phyloP scores from a whole-genome alignment of 2,888 invertebrate species.

The Brachynemurus nebulosus region DNA sequence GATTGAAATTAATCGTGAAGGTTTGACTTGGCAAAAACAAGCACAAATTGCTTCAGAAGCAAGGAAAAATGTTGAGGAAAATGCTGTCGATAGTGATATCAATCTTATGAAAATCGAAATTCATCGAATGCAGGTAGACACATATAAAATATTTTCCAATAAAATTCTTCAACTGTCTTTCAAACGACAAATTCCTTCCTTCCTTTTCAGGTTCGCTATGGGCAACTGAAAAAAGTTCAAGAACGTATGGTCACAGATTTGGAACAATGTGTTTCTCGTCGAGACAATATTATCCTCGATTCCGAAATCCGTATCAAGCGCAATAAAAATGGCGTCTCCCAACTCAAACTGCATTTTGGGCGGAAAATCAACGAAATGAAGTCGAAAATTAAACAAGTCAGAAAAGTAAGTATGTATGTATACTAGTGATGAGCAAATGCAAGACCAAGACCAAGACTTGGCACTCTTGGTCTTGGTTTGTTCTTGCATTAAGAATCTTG shows the following conservation, averaged over 20 bases:
- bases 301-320: slow-evolving; percentile 41
- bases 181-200: no score
- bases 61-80: slow-evolving; percentile 51
- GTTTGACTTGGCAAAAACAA: slow-evolving; percentile 71
- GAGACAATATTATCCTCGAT: slow-evolving; percentile 46
- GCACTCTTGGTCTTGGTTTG: no score
- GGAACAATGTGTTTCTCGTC: slow-evolving; percentile 46
- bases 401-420: slow-evolving; percentile 32
- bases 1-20: slow-evolving; percentile 47
- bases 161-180: no score
- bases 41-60: slow-evolving; percentile 57
- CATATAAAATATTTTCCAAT: no score
- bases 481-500: no score
- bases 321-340: slow-evolving; percentile 31
- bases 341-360: slow-evolving; percentile 35
- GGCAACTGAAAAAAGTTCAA: slow-evolving; percentile 39
- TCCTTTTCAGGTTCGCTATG: slow-evolving; percentile 30
- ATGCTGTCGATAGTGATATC: slow-evolving; percentile 52
- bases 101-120: slow-evolving; percentile 67
- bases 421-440: no score
- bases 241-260: slow-evolving; percentile 47
- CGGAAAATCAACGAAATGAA: slow-evolving; percentile 44
- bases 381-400: slow-evolving; percentile 39
- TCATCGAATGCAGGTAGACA: slow-evolving; percentile 66
- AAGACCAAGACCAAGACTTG: no score